A percentile compares a stretch with the other conserved stretches of the same genome.
Evolutionary conservation across 2,797 vertebrate species (phyloP).

Genomic region (Gila robusta): DNA sequence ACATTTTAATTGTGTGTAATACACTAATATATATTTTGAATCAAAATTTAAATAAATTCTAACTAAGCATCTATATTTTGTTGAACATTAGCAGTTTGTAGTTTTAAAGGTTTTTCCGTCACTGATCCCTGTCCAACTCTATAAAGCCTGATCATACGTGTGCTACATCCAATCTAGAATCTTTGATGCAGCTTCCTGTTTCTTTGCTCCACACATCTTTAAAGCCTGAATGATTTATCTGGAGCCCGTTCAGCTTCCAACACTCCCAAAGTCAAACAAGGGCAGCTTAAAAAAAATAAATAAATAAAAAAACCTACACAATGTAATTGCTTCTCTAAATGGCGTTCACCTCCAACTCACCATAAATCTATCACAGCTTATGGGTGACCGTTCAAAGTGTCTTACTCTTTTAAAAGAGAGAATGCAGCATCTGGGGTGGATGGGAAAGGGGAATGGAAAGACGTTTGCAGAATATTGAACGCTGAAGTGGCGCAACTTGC

Average conservation of each 20-base stretch:
- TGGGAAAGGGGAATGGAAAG: background rate
- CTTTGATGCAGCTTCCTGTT: slow-evolving; percentile 4
- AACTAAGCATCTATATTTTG: background rate
- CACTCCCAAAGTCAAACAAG: slow-evolving; percentile 56
- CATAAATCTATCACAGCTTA: slow-evolving; percentile 46
- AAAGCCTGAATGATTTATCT: slow-evolving; percentile 49
- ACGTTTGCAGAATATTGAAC: background rate
- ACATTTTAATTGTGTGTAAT: background rate
- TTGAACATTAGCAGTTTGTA: background rate
- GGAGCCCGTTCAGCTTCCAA: slow-evolving; percentile 30
- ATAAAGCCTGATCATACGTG: slow-evolving; percentile 1
- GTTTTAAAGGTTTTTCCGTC: background rate
- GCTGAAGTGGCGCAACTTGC: background rate
- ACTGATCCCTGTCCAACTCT: background rate
- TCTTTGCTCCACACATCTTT: slow-evolving; percentile 63
- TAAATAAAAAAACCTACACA: slow-evolving; percentile 20
- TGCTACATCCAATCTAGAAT: background rate
- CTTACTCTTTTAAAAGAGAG: slow-evolving; percentile 29
- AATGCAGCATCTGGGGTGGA: background rate
- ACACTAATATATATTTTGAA: background rate
- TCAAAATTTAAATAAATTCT: background rate
- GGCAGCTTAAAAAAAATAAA: background rate
- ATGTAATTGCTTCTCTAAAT: slow-evolving; percentile 54
- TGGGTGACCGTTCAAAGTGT: slow-evolving; percentile 42
- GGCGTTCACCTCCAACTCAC: slow-evolving; percentile 50